Conservation (phyloP, 1,140 invertebrate genomes). For the Solenopsis fugax region DNA sequence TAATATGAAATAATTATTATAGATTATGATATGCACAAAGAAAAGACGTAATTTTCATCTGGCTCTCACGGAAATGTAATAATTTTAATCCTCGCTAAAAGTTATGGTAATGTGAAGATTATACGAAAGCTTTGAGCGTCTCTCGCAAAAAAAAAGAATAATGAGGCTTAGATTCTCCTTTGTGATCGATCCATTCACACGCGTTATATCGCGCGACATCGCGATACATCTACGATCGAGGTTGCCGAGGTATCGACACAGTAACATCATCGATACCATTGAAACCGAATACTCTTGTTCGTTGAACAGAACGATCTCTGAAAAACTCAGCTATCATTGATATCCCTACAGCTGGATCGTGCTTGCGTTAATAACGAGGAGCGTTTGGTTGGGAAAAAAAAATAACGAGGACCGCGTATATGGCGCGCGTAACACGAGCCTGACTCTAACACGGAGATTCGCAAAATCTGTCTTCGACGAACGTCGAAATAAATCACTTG, state of each 20-base stretch:
- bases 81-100: slow-evolving; percentile 9
- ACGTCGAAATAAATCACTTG: slow-evolving; percentile 48
- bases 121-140: neutral
- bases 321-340: slow-evolving; percentile 69
- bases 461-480: slow-evolving; percentile 52
- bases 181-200: slow-evolving; percentile 42
- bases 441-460: slow-evolving; percentile 31
- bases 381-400: slow-evolving; percentile 10
- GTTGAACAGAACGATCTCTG: slow-evolving; percentile 63
- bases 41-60: neutral
- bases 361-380: slow-evolving; percentile 67
- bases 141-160: slow-evolving; percentile 38
- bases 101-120: neutral
- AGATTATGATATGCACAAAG: neutral
- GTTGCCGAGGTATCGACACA: slow-evolving; percentile 67
- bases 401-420: slow-evolving; percentile 27
- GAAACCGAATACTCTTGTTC: slow-evolving; percentile 78
- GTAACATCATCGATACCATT: slow-evolving; percentile 77
- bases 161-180: slow-evolving; percentile 23
- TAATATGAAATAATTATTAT: slow-evolving; percentile 19
- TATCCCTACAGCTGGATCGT: slow-evolving; percentile 68
- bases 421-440: slow-evolving; percentile 50
- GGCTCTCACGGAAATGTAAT: slow-evolving; percentile 15
- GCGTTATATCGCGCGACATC: slow-evolving; percentile 23
- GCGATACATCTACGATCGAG: slow-evolving; percentile 57